phyloP scores from a whole-genome alignment of 1,140 invertebrate species.

The Apis mellifera region DNA sequence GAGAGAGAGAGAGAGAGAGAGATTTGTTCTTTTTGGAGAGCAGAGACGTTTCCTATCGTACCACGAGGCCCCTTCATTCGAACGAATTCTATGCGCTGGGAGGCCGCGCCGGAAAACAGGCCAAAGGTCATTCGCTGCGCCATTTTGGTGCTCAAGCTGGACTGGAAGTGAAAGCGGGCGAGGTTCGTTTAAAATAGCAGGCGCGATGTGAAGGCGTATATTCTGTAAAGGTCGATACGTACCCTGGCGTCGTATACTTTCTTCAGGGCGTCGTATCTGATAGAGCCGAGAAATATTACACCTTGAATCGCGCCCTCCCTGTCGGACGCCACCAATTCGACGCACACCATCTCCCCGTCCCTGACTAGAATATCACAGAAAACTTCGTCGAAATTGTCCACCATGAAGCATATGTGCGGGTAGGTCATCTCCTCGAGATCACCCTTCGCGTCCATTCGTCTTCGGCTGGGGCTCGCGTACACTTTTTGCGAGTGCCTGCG shows the following conservation, averaged over 20 bases:
- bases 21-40: no score
- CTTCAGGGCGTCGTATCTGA: conserved; percentile 97
- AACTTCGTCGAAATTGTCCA: conserved; percentile 99
- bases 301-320: conserved; percentile 90
- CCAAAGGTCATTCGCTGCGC: conserved; percentile 98
- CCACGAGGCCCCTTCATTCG: conserved; percentile 97
- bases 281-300: conserved; percentile 98
- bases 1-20: neutral
- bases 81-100: conserved; percentile 97
- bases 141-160: conserved; percentile 95
- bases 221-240: conserved; percentile 73
- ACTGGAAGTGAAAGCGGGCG: conserved; percentile 83
- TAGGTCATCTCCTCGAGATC: conserved; percentile 99
- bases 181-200: neutral
- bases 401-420: conserved; percentile 99
- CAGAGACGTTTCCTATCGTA: conserved; percentile 44
- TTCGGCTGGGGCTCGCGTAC: conserved; percentile 97
- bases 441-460: conserved; percentile 99
- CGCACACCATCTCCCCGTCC: conserved; percentile 99
- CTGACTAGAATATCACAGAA: conserved; percentile 97
- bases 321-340: conserved; percentile 96
- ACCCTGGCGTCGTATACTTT: conserved; percentile 98
- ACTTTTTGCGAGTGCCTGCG: conserved; percentile 97
- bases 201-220: no score
- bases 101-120: conserved; percentile 89